These are phyloP conservation scores for Nyctereutes procyonoides DNA, from an alignment of 2,113 vertebrate genomes.

Conservation along the genomic window DNA sequence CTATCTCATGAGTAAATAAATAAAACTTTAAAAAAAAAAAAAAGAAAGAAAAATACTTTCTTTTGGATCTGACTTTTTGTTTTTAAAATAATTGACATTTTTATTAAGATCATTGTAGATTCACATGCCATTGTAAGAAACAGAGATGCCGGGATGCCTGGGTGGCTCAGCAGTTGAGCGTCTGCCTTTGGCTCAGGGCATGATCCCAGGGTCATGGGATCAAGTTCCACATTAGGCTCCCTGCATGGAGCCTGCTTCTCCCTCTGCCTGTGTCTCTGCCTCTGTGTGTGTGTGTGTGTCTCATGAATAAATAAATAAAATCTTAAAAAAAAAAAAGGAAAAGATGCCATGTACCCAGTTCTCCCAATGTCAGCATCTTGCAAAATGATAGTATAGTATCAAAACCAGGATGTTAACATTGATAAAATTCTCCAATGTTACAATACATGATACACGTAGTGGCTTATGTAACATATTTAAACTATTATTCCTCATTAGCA, in stretches of 20 bases:
- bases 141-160: not conserved
- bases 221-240: too few species aligned
- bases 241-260: too few species aligned
- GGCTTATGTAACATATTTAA: not conserved
- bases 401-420: not conserved
- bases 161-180: too few species aligned
- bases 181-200: too few species aligned
- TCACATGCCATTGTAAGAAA: not conserved
- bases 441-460: not conserved
- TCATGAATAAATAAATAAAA: too few species aligned
- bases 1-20: too few species aligned
- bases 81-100: not conserved
- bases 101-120: not conserved
- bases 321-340: too few species aligned
- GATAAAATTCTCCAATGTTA: not conserved
- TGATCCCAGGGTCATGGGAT: too few species aligned
- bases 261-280: too few species aligned
- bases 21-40: not conserved
- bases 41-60: not conserved
- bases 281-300: too few species aligned
- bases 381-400: not conserved
- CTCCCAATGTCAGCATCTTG: not conserved
- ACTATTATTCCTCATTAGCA: not conserved
- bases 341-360: not conserved
- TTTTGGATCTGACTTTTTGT: not conserved